Evolutionary conservation across 2,113 vertebrate species (phyloP).

Genomic region (Notothenia rossii): DNA sequence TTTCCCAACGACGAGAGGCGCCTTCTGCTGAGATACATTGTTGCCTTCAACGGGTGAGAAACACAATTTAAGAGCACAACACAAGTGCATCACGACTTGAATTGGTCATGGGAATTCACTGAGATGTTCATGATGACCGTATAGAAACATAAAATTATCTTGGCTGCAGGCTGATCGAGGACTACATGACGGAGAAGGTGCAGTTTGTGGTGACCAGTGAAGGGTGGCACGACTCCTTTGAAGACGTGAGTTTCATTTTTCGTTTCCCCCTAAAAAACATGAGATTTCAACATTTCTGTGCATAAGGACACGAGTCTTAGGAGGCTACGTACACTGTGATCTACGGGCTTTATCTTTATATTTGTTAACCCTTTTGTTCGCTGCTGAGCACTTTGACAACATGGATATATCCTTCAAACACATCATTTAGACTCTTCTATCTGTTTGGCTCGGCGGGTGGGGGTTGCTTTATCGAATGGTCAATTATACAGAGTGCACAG

Average conservation of each 20-base stretch:
- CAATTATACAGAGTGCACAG: neutral
- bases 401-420: too few relatives aligned
- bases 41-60: constrained; percentile 91
- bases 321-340: too few relatives aligned
- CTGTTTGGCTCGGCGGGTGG: too few relatives aligned
- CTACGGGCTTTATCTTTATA: too few relatives aligned
- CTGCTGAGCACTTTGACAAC: too few relatives aligned
- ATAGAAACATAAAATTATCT: neutral
- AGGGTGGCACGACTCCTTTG: constrained; percentile 92
- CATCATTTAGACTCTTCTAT: too few relatives aligned
- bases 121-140: neutral
- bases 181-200: constrained; percentile 92
- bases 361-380: too few relatives aligned
- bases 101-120: neutral
- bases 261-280: neutral
- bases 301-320: too few relatives aligned
- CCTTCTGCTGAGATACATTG: constrained; percentile 87
- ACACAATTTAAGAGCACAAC: neutral
- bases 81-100: neutral
- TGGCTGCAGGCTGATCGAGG: constrained; percentile 85
- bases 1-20: constrained; percentile 90
- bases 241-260: constrained; percentile 85
- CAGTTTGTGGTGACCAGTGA: constrained; percentile 92
- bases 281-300: neutral
- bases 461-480: too few relatives aligned